phyloP scores from a whole-genome alignment of 2,113 vertebrate species.

The Equus quagga region DNA sequence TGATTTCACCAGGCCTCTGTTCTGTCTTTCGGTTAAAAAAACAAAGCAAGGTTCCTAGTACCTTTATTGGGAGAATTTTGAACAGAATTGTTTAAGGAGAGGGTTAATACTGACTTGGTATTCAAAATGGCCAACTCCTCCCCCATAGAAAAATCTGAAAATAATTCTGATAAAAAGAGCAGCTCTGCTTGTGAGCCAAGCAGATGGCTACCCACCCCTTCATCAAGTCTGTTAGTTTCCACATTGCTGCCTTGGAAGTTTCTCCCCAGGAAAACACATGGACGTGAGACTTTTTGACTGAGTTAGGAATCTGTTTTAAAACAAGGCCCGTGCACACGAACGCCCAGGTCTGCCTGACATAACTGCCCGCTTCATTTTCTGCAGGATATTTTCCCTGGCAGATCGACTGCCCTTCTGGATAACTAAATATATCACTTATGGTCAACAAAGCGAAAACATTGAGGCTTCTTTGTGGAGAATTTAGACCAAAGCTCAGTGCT shows the following conservation, averaged over 20 bases:
- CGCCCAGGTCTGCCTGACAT: constrained; percentile 62
- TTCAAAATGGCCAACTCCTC: constrained; percentile 65
- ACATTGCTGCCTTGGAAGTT: constrained; percentile 66
- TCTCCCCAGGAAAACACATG: constrained; percentile 76
- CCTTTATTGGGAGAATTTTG: constrained; percentile 30
- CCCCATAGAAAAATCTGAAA: constrained; percentile 73
- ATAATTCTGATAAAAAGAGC: constrained; percentile 82
- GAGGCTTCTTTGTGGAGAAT: constrained; percentile 69
- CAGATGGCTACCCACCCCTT: constrained; percentile 77
- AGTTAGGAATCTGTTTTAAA: constrained; percentile 76
- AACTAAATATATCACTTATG: constrained; percentile 81
- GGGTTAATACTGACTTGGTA: constrained; percentile 44
- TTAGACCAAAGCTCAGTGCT: constrained; percentile 56
- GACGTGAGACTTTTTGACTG: constrained; percentile 65
- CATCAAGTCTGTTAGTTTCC: constrained; percentile 74
- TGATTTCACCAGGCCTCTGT: not conserved
- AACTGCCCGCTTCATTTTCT: constrained; percentile 69
- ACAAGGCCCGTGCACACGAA: constrained; percentile 60
- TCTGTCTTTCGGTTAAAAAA: not conserved
- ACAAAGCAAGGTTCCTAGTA: not conserved
- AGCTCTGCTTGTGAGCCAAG: constrained; percentile 67
- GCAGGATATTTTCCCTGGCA: constrained; percentile 78
- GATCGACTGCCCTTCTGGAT: constrained; percentile 76
- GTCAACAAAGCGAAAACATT: constrained; percentile 78
- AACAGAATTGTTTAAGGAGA: constrained; percentile 46